Evolutionary conservation across 2,113 vertebrate genomes (phyloP).

Genomic region (Myrmophylax atrothorax): DNA sequence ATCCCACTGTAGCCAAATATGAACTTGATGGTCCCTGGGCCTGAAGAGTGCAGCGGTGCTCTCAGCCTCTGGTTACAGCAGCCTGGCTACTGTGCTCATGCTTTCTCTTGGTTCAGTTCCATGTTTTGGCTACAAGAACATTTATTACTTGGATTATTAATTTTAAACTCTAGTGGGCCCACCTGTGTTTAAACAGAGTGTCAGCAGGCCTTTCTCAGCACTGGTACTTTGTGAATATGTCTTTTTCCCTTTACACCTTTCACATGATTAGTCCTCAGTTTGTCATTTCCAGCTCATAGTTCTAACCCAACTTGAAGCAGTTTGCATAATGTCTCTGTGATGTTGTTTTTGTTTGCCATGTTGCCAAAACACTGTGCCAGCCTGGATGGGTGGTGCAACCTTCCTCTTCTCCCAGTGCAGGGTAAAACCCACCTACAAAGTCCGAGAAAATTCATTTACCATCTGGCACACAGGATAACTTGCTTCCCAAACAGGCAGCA

Average conservation of each 20-base stretch:
- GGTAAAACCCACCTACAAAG: background rate
- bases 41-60: background rate
- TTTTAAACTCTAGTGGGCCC: background rate
- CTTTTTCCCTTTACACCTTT: background rate
- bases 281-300: background rate
- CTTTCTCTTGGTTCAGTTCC: background rate
- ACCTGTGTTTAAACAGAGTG: background rate
- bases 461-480: rapidly evolving
- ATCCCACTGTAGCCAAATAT: background rate
- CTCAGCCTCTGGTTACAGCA: background rate
- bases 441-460: background rate
- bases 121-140: background rate
- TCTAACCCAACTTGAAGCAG: background rate
- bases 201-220: background rate
- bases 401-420: background rate
- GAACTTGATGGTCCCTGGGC: background rate
- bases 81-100: rapidly evolving
- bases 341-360: background rate
- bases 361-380: background rate
- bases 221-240: background rate
- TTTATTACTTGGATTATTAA: background rate
- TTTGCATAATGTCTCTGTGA: background rate
- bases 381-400: background rate
- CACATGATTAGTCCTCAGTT: background rate
- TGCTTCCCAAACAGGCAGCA: background rate